phyloP scores from a whole-genome alignment of 92 coral and sea anemone genomes.

The Phenganax subtilis region DNA sequence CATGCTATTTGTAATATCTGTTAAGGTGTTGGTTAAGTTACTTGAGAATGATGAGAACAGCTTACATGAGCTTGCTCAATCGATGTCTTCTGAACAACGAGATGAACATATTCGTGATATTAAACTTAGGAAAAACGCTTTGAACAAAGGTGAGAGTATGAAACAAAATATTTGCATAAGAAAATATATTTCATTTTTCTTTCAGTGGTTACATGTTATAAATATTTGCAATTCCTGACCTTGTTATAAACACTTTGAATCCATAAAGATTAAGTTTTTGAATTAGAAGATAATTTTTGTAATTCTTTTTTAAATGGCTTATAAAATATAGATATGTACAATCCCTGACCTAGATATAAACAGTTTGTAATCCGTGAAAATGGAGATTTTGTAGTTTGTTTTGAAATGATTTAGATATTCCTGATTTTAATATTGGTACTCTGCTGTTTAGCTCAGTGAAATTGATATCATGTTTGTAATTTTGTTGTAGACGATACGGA shows the following conservation, averaged over 20 bases:
- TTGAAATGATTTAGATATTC: too few species aligned
- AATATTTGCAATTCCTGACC: too few species aligned
- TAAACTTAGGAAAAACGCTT: slow-evolving; percentile 48
- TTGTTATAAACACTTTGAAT: too few species aligned
- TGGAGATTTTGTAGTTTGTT: too few species aligned
- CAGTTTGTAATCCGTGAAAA: too few species aligned
- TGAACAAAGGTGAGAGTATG: slow-evolving; percentile 55
- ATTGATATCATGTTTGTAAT: neutral
- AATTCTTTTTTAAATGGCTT: too few species aligned
- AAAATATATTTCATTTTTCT: neutral
- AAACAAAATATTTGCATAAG: neutral
- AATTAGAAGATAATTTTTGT: too few species aligned
- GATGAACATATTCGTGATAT: slow-evolving; percentile 67
- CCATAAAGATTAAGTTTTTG: too few species aligned
- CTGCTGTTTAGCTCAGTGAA: too few species aligned
- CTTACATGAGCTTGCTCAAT: slow-evolving; percentile 52
- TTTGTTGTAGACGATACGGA: slow-evolving; percentile 61
- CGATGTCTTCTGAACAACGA: slow-evolving; percentile 86
- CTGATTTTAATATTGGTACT: neutral
- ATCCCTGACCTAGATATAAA: too few species aligned
- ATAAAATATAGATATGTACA: too few species aligned
- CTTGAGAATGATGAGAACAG: slow-evolving; percentile 71
- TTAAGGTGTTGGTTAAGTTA: slow-evolving; percentile 62
- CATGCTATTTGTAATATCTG: neutral
- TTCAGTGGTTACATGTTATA: too few species aligned